Evolutionary conservation across 2,797 vertebrate genomes (phyloP), one percentile per base, ranked within the genome.

Genomic region (Bufotes viridis): DNA sequence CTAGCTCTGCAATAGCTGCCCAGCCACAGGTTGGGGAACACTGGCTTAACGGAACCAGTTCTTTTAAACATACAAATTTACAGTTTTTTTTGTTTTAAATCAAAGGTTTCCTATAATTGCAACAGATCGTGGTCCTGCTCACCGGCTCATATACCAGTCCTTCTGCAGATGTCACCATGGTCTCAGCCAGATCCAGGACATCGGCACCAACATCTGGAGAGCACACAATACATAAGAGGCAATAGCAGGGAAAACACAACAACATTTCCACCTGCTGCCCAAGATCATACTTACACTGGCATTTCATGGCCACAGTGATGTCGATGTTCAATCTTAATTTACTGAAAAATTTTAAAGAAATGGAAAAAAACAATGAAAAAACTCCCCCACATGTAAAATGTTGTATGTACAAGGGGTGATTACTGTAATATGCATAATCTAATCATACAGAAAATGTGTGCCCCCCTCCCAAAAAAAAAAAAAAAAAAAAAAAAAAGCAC

Each of bases 241-340:
- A 26, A 0, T 13, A 6, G 57, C 18, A 60, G 7, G 22, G 5
- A 75, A 0, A 12, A 4, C n/a, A 65, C 7, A 15, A 18, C 24
- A 8, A 75, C 8, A 34, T 81, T 14, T 11, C 12, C 29, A 20
- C 34, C 70, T 61, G 53, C 82, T 75, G 82, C 13, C 7, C 72
- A 76, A 87, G n/a, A 14, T 34, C 85, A 88, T 91, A 98, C 98
- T 99, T 95, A 99, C 98, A 97, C 0, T 99, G 97, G 92, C 98
- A 99, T 88, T 96, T 97, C 98, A 99, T 99, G 90, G 98, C 98
- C 91, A 99, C 97, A 14, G 98, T 99, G 85, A 99, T 97, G 93
- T 99, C 98, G 91, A 99, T 95, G 91, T 99, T 99, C 91, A 99
- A 97, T 93, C 95, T 96, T 93, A 99, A 94, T 94, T 99, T 99